phyloP scores from a whole-genome alignment of 2,888 invertebrate genomes.

The Lydus trimaculatus region DNA sequence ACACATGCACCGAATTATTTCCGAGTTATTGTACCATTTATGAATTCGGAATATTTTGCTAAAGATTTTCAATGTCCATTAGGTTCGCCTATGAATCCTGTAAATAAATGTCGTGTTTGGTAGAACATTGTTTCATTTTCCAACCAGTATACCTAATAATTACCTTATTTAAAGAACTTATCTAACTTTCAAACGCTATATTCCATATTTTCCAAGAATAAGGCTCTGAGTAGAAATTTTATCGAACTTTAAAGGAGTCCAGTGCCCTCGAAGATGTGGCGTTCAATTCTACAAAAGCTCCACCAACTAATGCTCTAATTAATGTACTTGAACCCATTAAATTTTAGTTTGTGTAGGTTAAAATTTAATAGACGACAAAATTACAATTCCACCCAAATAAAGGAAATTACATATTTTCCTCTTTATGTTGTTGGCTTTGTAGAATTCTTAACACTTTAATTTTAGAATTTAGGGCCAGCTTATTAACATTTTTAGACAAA shows the following conservation, averaged over 20 bases:
- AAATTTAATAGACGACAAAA: neutral
- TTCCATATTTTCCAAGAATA: too few relatives aligned
- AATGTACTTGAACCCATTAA: neutral
- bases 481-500: too few relatives aligned
- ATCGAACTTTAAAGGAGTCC: too few relatives aligned
- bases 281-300: too few relatives aligned
- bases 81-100: slow-evolving; percentile 65
- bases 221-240: too few relatives aligned
- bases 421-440: neutral
- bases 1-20: slow-evolving; percentile 65
- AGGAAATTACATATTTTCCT: neutral
- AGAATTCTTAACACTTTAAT: neutral
- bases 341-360: neutral
- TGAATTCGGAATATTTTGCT: slow-evolving; percentile 65
- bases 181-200: too few relatives aligned
- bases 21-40: slow-evolving; percentile 64
- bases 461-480: neutral
- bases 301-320: neutral
- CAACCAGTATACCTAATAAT: too few relatives aligned
- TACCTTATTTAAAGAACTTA: too few relatives aligned
- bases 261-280: too few relatives aligned
- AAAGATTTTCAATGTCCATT: slow-evolving; percentile 64
- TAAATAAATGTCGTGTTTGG: slow-evolving; percentile 59
- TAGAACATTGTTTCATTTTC: neutral
- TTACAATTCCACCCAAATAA: neutral